phyloP scores from a whole-genome alignment of 2,113 vertebrate species.

The Glaucomys volans region DNA sequence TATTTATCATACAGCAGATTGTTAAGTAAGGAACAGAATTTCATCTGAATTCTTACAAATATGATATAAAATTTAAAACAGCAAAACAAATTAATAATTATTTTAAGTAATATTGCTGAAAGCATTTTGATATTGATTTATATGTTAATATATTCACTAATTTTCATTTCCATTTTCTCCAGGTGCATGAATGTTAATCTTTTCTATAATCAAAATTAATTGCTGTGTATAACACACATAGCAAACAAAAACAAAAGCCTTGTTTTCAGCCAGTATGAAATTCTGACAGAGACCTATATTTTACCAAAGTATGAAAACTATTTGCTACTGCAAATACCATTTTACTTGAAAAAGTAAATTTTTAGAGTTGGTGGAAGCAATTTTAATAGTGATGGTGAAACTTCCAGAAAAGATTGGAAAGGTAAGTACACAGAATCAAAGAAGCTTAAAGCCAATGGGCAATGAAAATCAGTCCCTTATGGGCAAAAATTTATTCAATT shows the following conservation, averaged over 20 bases:
- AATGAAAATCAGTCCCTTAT: neutral
- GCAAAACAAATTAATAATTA: neutral
- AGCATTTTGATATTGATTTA: conserved; percentile 5
- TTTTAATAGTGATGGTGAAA: neutral
- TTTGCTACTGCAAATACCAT: neutral
- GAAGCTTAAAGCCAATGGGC: neutral
- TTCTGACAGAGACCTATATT: neutral
- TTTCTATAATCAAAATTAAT: conserved; percentile 32
- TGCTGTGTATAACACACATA: neutral
- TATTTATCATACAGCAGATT: neutral
- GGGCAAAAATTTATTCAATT: neutral
- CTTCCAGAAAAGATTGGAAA: neutral
- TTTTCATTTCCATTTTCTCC: neutral
- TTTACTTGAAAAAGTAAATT: neutral
- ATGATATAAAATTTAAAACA: conserved; percentile 29
- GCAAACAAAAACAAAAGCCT: neutral
- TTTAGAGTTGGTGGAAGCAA: neutral
- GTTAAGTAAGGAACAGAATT: neutral
- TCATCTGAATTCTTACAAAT: neutral
- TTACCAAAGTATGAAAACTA: neutral
- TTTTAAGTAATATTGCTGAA: neutral
- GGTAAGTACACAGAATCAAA: neutral
- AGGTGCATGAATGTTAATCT: neutral
- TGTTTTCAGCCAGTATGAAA: neutral
- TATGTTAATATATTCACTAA: neutral